Conservation (phyloP, 2,797 vertebrate species). For the Enteromius trimaculatus region DNA sequence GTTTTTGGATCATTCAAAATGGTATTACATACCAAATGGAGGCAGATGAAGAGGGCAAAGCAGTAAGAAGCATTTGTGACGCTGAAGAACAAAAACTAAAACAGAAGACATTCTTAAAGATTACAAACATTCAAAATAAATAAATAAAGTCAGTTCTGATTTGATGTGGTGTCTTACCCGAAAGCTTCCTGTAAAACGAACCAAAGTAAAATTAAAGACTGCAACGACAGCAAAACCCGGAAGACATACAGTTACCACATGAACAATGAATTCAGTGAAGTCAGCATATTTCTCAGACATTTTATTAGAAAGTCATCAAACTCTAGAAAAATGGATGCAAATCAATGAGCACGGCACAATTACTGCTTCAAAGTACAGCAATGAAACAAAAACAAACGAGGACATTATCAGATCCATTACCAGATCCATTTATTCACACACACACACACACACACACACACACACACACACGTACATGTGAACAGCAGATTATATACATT, state of each 20-base stretch:
- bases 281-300: conserved; percentile 25
- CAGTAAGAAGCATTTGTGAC: not conserved
- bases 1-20: not conserved
- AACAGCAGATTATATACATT: conserved; percentile 74
- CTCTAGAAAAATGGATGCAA: conserved; percentile 41
- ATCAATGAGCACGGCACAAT: conserved; percentile 30
- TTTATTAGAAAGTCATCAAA: conserved; percentile 51
- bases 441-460: conserved; percentile 64
- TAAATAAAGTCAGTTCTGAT: not conserved
- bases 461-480: conserved; percentile 66
- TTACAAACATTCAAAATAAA: not conserved
- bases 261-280: not conserved
- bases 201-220: not conserved
- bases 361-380: conserved; percentile 32
- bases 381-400: conserved; percentile 30
- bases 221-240: not conserved
- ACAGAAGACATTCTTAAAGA: not conserved
- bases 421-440: conserved; percentile 70
- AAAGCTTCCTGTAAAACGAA: not conserved
- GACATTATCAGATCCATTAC: conserved; percentile 62
- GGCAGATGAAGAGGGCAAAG: not conserved
- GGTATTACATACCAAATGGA: not conserved
- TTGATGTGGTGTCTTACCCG: not conserved
- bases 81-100: not conserved
- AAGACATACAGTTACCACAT: not conserved